Conservation (phyloP, 2,113 vertebrate species). For the Alosa alosa region DNA sequence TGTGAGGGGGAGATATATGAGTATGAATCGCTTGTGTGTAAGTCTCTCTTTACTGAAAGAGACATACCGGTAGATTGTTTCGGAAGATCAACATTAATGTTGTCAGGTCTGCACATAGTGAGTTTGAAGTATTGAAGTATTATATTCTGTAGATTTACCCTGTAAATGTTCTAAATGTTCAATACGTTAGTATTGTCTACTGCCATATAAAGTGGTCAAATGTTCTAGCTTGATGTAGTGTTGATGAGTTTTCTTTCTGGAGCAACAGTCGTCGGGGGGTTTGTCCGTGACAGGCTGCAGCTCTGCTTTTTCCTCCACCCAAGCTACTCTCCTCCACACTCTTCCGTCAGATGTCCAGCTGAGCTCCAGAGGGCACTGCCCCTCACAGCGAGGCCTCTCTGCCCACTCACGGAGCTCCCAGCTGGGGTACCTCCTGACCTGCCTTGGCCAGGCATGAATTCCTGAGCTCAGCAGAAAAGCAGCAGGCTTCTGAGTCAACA, state of each 20-base stretch:
- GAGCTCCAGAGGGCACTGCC: not conserved
- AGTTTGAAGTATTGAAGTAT: too few species aligned
- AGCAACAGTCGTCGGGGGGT: too few species aligned
- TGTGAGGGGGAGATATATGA: not conserved
- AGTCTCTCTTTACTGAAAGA: not conserved
- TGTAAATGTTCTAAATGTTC: too few species aligned
- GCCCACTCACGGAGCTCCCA: slow-evolving; percentile 30
- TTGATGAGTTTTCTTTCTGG: not conserved
- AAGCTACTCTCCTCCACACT: slow-evolving; percentile 31
- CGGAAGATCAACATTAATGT: not conserved
- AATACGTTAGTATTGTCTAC: not conserved
- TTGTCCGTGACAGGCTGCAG: not conserved
- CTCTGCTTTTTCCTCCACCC: slow-evolving; percentile 53
- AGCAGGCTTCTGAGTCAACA: slow-evolving; percentile 55
- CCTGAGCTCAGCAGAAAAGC: slow-evolving; percentile 57
- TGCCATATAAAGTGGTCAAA: not conserved
- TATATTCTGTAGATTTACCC: not conserved
- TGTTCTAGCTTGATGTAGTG: not conserved
- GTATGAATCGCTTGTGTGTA: not conserved
- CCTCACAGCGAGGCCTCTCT: not conserved
- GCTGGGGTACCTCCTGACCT: slow-evolving; percentile 53
- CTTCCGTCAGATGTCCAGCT: slow-evolving; percentile 1
- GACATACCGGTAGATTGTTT: not conserved
- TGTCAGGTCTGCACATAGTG: not conserved
- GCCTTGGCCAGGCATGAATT: slow-evolving; percentile 53